Percentiles rank a stretch among this genome's conserved stretches.
These are phyloP conservation scores for Actinopyga echinites DNA, from an alignment of 53 echinoderm and acorn worm species.

Conservation along the genomic window DNA sequence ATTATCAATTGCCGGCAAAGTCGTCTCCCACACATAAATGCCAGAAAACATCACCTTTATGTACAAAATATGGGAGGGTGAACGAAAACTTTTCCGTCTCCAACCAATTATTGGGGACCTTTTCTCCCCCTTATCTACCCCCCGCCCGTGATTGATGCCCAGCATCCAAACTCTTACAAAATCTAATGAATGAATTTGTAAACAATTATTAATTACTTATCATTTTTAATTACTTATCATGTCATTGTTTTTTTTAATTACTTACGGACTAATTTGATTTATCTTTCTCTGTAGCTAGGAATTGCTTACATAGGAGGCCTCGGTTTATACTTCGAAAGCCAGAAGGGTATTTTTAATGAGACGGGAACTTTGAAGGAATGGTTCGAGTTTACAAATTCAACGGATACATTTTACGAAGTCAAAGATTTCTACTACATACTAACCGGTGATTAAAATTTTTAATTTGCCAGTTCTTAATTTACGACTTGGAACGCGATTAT, in stretches of 20 bases:
- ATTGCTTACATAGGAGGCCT: slow-evolving; percentile 30
- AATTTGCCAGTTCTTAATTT: too few species aligned
- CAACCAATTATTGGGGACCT: too few species aligned
- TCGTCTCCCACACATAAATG: too few species aligned
- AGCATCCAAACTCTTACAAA: too few species aligned
- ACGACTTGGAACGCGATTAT: too few species aligned
- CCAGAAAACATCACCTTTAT: too few species aligned
- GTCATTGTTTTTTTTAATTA: background rate
- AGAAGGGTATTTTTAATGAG: background rate
- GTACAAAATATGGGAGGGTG: too few species aligned
- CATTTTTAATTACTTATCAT: background rate
- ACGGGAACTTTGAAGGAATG: slow-evolving; percentile 38
- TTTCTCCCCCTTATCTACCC: too few species aligned
- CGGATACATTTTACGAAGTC: slow-evolving; percentile 37
- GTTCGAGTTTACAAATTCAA: slow-evolving; percentile 31
- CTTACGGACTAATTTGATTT: background rate
- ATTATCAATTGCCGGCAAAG: too few species aligned
- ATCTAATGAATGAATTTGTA: too few species aligned
- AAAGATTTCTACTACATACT: slow-evolving; percentile 28
- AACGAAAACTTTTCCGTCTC: too few species aligned
- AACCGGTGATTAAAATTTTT: background rate
- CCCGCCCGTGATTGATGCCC: too few species aligned
- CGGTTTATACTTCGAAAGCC: background rate
- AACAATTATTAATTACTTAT: background rate
- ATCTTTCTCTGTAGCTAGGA: slow-evolving; percentile 7